These are phyloP conservation scores for Hiodon tergisus DNA, from an alignment of 2,113 vertebrate species.

Conservation along the genomic window DNA sequence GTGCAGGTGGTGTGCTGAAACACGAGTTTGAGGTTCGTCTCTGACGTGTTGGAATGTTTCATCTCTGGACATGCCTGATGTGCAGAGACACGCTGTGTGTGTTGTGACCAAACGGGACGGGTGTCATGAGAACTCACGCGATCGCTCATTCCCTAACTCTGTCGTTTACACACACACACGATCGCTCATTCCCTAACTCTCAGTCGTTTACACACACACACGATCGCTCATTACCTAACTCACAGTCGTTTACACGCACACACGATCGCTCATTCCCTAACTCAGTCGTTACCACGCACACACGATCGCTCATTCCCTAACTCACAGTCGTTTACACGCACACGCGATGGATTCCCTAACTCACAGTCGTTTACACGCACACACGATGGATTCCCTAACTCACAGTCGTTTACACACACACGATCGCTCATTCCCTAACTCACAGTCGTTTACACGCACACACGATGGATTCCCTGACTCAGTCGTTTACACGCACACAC, in stretches of 20 bases:
- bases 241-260: neutral
- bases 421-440: conserved; percentile 16
- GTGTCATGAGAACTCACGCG: too few relatives aligned
- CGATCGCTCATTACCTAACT: conserved; percentile 5
- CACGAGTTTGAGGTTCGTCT: neutral
- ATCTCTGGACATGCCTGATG: neutral
- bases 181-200: conserved; percentile 7
- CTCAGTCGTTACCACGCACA: neutral
- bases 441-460: neutral
- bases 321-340: neutral
- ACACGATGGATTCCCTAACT: conserved; percentile 3
- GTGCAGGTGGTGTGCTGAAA: too few relatives aligned
- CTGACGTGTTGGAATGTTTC: neutral
- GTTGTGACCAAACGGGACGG: neutral
- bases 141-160: neutral
- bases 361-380: neutral
- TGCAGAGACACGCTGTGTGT: neutral
- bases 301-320: neutral
- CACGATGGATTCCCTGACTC: neutral
- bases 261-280: neutral
- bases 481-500: neutral
- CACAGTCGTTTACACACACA: conserved; percentile 2
- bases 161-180: conserved; percentile 12
- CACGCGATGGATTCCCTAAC: neutral
- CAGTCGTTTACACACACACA: neutral